A percentile compares a stretch with the other conserved stretches of the same genome.
These are phyloP conservation scores for Pyxicephalus adspersus DNA, from an alignment of 2,113 vertebrate species.

Conservation along the genomic window DNA sequence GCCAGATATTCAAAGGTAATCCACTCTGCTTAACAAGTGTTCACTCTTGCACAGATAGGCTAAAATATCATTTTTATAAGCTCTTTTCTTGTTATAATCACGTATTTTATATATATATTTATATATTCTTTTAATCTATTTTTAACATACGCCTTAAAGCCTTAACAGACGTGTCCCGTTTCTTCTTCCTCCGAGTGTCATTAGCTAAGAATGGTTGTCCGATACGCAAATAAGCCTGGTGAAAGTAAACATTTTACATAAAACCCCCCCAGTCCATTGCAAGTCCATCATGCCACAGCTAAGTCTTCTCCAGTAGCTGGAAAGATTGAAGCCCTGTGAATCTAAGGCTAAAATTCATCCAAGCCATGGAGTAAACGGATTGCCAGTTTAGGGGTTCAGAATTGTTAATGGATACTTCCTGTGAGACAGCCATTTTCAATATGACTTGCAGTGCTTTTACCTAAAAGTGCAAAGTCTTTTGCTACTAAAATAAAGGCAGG, in stretches of 20 bases:
- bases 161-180: conserved; percentile 7
- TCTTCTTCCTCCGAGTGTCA: not conserved
- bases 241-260: conserved; percentile 21
- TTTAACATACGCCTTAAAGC: conserved; percentile 39
- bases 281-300: not conserved
- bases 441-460: conserved; percentile 48
- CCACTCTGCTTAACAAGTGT: conserved; percentile 61
- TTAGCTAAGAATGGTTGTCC: conserved; percentile 15
- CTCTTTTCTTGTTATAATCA: conserved; percentile 52
- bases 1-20: conserved; percentile 70
- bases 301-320: conserved; percentile 1
- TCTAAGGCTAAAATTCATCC: not conserved
- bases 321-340: conserved; percentile 1
- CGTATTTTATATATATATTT: conserved; percentile 48
- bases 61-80: conserved; percentile 52
- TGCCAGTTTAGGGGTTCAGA: not conserved
- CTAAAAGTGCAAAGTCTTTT: conserved; percentile 54
- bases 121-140: conserved; percentile 42
- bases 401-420: not conserved
- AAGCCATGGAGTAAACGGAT: not conserved
- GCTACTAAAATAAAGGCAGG: conserved; percentile 50
- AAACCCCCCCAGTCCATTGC: conserved; percentile 1
- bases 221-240: conserved; percentile 25
- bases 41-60: conserved; percentile 49
- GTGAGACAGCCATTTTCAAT: conserved; percentile 41